Evolutionary conservation across 2,888 invertebrate genomes (phyloP).

Genomic region (Dinocampus coccinellae): DNA sequence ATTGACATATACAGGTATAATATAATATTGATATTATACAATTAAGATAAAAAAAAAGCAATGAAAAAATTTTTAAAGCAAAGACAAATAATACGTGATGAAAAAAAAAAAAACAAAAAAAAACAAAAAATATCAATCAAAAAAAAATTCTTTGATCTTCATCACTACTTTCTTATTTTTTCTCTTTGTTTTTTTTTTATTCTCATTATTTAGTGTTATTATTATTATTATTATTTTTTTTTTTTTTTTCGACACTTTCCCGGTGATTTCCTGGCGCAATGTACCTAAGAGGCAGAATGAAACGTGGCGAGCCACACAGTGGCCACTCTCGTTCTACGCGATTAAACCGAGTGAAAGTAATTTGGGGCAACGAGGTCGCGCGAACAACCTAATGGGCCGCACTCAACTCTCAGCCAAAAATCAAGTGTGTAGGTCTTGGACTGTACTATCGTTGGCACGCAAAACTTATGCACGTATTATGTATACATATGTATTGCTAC

Average conservation of each 20-base stretch:
- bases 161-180: too few species aligned
- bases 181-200: too few species aligned
- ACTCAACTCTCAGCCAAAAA: neutral
- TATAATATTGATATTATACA: too few species aligned
- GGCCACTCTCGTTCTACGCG: slow-evolving; percentile 1
- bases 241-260: neutral
- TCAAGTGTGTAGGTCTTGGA: neutral
- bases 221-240: neutral
- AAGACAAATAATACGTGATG: too few species aligned
- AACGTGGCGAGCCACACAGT: slow-evolving; percentile 9
- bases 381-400: slow-evolving; percentile 1
- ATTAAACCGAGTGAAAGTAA: slow-evolving; percentile 23
- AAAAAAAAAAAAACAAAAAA: too few species aligned
- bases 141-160: neutral
- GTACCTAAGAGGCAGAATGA: neutral
- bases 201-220: too few species aligned
- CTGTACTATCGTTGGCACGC: neutral
- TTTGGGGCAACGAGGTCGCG: slow-evolving; percentile 22
- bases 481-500: neutral
- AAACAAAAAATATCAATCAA: too few species aligned
- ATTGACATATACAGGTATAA: neutral
- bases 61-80: too few species aligned
- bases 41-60: too few species aligned
- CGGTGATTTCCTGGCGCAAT: neutral
- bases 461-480: neutral